These are phyloP conservation scores for Podarcis cretensis DNA, from an alignment of 2,113 vertebrate species.

Conservation along the genomic window DNA sequence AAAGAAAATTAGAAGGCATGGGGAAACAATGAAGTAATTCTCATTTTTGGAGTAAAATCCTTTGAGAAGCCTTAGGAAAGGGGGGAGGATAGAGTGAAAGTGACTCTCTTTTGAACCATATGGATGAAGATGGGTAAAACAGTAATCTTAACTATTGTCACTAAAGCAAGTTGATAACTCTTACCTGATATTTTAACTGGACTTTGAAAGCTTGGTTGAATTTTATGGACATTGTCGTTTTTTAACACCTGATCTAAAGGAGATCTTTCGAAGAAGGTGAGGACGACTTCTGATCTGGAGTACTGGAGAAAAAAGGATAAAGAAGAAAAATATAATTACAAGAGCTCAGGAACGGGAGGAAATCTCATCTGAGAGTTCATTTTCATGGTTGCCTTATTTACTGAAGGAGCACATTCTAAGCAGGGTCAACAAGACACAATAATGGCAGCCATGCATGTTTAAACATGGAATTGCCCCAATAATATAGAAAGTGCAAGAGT, in stretches of 20 bases:
- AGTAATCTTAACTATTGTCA: background rate
- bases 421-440: background rate
- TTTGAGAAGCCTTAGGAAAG: background rate
- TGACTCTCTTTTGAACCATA: background rate
- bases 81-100: background rate
- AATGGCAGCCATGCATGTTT: background rate
- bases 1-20: background rate
- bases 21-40: background rate
- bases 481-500: background rate
- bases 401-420: background rate
- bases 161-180: constrained; percentile 4
- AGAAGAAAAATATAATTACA: background rate
- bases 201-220: constrained; percentile 94
- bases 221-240: constrained; percentile 93
- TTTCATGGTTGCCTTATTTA: background rate
- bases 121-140: background rate
- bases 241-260: constrained; percentile 94
- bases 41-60: no score
- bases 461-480: background rate
- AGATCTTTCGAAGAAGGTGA: constrained; percentile 97
- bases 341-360: background rate
- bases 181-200: constrained; percentile 95
- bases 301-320: constrained; percentile 77
- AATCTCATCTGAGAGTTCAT: background rate
- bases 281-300: constrained; percentile 95